Evolutionary conservation across 2,113 vertebrate species (phyloP).

Genomic region (Pristiophorus japonicus): DNA sequence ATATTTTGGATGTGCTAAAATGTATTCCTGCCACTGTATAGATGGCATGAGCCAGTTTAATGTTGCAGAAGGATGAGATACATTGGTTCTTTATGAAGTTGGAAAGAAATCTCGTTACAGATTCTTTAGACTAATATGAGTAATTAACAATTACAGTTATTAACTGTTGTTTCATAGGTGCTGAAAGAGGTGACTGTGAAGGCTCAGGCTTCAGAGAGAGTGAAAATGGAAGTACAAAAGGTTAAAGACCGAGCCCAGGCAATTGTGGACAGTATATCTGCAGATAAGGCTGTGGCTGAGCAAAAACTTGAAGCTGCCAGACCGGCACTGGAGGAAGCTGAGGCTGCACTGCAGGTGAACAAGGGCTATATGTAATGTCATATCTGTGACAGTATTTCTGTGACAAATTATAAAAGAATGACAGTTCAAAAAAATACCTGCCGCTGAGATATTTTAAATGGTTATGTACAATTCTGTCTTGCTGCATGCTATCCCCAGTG

Average conservation of each 20-base stretch:
- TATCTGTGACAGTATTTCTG: too few species aligned
- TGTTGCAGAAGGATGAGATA: neutral
- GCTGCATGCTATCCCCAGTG: neutral
- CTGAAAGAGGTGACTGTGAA: slow-evolving; percentile 89
- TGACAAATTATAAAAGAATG: neutral
- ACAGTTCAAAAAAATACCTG: neutral
- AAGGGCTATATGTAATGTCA: neutral
- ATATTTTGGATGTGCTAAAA: neutral
- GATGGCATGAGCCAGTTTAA: neutral
- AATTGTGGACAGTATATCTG: slow-evolving; percentile 84
- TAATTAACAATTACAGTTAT: neutral
- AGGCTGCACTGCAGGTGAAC: slow-evolving; percentile 76
- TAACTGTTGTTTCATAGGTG: slow-evolving; percentile 60
- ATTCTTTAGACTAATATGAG: neutral
- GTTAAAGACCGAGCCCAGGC: slow-evolving; percentile 91
- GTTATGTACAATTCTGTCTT: neutral
- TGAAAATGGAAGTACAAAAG: slow-evolving; percentile 89
- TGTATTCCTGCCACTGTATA: neutral
- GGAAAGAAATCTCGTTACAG: neutral
- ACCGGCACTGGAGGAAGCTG: slow-evolving; percentile 85
- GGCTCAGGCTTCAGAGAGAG: slow-evolving; percentile 85
- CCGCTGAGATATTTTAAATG: neutral
- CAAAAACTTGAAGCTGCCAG: slow-evolving; percentile 80
- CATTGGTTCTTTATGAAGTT: neutral
- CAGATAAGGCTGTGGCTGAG: slow-evolving; percentile 81